Evolutionary conservation across 2,888 invertebrate genomes (phyloP), one percentile per base, ranked within the genome.

Genomic region (Melangyna quadrimaculata): DNA sequence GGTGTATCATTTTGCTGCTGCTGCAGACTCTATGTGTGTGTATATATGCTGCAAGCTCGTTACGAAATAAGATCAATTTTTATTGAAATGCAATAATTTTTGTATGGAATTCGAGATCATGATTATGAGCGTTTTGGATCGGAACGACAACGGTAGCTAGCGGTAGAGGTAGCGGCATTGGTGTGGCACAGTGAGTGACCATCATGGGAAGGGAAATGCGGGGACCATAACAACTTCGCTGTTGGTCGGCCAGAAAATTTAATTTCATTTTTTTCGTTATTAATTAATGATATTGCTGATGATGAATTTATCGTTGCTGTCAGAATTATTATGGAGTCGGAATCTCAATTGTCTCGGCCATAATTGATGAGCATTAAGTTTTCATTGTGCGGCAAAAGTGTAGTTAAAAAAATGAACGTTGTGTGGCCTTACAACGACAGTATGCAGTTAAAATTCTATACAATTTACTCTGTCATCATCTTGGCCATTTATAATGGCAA

Each of bases 21-120:
- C 3, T 27, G 27, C 24, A 24, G 24, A 24, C 6, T 2, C 35
- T 2, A 3, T 17, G 12, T n/a, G 22, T 37, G n/a, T n/a, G n/a
- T n/a, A n/a, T n/a, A n/a, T n/a, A n/a, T 37, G 59, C 22, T 59
- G 57, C 57, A 32, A 61, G 72, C 80, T 77, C 84, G 80, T 69
- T 80, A 72, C 73, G 73, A 78, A 86, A 86, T 78, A 78, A 86
- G 86, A 86, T 86, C 86, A 86, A 81, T 78, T 86, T 86, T 86
- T 86, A 86, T 86, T 86, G 77, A 86, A 86, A 86, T 86, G 77
- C 81, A 77, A 78, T 86, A 22, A 86, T 86, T 86, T 86, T 86
- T 86, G 77, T 78, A 86, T 78, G 73, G 86, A 72, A 72, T 51
- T 73, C 72, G 72, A 61, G 45, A 77, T 69, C 86, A 73, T 48